Evolutionary conservation across 2,113 vertebrate species (phyloP), one percentile per base, ranked within the genome.

Genomic region (Melanerpes aurifrons): DNA sequence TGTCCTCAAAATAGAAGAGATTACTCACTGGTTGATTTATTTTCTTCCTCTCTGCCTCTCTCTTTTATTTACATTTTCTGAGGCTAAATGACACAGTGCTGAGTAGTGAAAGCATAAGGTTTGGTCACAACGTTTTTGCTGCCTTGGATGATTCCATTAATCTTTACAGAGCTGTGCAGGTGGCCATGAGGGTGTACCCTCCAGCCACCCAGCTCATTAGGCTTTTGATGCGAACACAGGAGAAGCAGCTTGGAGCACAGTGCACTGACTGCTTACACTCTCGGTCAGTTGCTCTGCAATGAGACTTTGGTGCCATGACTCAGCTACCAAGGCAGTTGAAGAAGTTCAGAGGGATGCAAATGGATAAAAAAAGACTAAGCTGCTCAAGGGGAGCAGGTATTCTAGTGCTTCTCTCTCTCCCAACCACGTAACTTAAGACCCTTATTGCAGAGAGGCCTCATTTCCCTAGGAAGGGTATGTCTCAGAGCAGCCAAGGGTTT

Each of bases 61-160:
- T 69, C 13, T 3, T 91, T 94, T 94, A 76, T 93, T 94, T 94
- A 87, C 72, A 58, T 90, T 90, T 94, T 94, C 93, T 77, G 64
- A 28, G 69, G n/a, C 70, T 94, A 95, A 96, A 85, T 15, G 25
- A 82, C 71, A 85, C 45, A 0, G 1, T 78, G 48, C 56, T 90
- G 87, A 86, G 26, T 43, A 80, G 58, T 29, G 80, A 87, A 94
- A 96, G 53, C 76, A 66, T n/a, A 56, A 70, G 53, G 47, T 88
- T 92, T 92, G 66, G 29, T 69, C 14, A 1, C 53, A 90, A 50
- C 19, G 68, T 91, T 97, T 97, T 94, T 96, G 78, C 86, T 95
- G 91, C 69, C 69, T 94, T 56, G 15, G 76, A 84, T 94, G 81
- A 78, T 85, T 91, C 67, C 68, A 82, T 76, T 90, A 48, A 89